Evolutionary conservation across 2,113 vertebrate genomes (phyloP).

Genomic region (Paradoxurus hermaphroditus): DNA sequence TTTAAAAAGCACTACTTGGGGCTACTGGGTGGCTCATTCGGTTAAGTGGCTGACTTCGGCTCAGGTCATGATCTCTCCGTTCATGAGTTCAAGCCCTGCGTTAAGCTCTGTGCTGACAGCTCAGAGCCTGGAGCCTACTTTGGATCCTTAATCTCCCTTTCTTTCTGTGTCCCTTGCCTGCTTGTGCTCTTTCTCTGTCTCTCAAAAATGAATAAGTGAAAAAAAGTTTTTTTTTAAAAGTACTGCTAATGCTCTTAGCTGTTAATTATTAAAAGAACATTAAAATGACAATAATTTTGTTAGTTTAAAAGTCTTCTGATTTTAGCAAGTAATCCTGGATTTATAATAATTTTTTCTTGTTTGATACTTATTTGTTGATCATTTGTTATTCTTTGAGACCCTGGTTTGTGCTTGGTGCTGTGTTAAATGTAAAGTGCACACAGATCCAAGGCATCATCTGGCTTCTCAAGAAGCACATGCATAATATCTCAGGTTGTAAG

Average conservation of each 20-base stretch:
- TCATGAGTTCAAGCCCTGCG: no score
- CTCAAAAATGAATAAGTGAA: no score
- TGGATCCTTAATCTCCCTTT: no score
- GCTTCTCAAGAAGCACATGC: not conserved
- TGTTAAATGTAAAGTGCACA: not conserved
- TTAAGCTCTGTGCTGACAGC: no score
- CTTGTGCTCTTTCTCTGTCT: no score
- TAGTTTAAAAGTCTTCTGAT: conserved; percentile 20
- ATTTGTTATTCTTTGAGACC: not conserved
- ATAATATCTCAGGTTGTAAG: not conserved
- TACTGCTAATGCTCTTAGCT: not conserved
- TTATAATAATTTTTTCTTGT: not conserved
- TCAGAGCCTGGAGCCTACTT: no score
- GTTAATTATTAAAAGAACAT: not conserved
- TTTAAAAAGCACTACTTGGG: not conserved
- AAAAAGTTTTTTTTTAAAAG: not conserved
- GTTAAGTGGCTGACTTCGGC: no score
- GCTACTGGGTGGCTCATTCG: no score
- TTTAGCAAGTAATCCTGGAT: not conserved
- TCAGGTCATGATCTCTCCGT: no score
- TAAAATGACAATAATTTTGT: conserved; percentile 3
- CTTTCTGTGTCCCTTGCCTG: no score
- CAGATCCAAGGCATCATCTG: not conserved
- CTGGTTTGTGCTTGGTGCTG: not conserved
- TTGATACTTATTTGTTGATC: not conserved